phyloP scores from a whole-genome alignment of 2,888 invertebrate genomes.

The Cataglyphis livida region DNA sequence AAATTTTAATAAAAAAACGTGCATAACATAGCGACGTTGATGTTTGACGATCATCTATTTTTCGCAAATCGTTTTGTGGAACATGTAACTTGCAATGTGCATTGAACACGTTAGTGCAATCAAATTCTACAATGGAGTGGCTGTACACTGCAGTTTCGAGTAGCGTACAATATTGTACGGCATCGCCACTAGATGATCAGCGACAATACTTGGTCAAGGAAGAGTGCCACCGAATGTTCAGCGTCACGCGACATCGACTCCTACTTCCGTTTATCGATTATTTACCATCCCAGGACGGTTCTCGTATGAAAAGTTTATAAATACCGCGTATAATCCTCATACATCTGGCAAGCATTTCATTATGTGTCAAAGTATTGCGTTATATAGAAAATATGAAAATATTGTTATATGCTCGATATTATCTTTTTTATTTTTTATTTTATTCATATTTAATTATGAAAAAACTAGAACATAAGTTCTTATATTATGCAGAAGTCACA shows the following conservation, averaged over 20 bases:
- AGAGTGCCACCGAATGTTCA: conserved; percentile 55
- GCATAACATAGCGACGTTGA: no score
- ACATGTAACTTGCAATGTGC: conserved; percentile 22
- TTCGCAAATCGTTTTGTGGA: not conserved
- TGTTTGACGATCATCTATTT: not conserved
- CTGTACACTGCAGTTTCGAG: conserved; percentile 26
- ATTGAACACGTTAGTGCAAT: conserved; percentile 2
- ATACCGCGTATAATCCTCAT: conserved; percentile 59
- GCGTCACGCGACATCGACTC: conserved; percentile 63
- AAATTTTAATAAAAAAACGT: not conserved
- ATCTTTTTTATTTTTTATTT: conserved; percentile 15
- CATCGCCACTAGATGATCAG: conserved; percentile 46
- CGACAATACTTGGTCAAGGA: conserved; percentile 55
- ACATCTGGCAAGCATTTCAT: conserved; percentile 41
- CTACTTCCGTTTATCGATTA: conserved; percentile 74
- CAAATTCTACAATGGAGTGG: conserved; percentile 26
- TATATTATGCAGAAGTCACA: not conserved
- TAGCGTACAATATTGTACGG: conserved; percentile 6
- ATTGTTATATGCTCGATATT: conserved; percentile 52
- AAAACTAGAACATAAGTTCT: not conserved
- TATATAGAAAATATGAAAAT: conserved; percentile 54
- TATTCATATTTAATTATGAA: conserved; percentile 11
- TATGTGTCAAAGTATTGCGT: conserved; percentile 18
- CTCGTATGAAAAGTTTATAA: conserved; percentile 61
- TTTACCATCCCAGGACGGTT: conserved; percentile 64